These are phyloP conservation scores for Scelioninae gen. 2 DNA, from an alignment of 2,888 invertebrate species.

Conservation along the genomic window DNA sequence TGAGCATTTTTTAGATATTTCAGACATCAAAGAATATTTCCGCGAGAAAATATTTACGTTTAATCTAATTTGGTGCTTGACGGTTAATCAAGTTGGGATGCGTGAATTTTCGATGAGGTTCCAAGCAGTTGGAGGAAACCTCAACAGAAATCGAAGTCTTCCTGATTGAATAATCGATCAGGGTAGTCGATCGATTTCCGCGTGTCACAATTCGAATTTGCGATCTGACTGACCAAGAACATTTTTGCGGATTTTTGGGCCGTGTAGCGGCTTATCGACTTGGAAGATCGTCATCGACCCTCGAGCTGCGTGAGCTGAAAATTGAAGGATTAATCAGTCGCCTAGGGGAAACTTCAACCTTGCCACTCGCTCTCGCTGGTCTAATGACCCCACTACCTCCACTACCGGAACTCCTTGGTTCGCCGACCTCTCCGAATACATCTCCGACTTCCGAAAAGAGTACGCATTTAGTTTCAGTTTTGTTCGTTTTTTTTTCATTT, in stretches of 20 bases:
- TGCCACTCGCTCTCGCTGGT: constrained; percentile 65
- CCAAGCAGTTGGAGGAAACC: neutral
- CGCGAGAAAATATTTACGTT: no score
- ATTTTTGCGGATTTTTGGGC: constrained; percentile 47
- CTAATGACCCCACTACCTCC: constrained; percentile 65
- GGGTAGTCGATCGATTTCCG: constrained; percentile 4
- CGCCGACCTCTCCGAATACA: constrained; percentile 66
- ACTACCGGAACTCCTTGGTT: constrained; percentile 66
- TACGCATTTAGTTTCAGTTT: constrained; percentile 60
- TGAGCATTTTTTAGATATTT: no score
- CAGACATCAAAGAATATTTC: no score
- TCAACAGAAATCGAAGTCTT: neutral
- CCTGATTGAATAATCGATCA: constrained; percentile 12
- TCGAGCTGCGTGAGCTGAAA: constrained; percentile 65
- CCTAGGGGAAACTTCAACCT: constrained; percentile 65
- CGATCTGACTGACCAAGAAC: constrained; percentile 48
- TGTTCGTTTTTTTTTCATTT: constrained; percentile 23
- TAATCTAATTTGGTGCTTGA: no score
- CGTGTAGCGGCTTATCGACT: constrained; percentile 61
- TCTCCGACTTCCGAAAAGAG: constrained; percentile 67
- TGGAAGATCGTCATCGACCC: constrained; percentile 65
- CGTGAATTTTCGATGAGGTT: constrained; percentile 1
- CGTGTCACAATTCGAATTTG: constrained; percentile 20
- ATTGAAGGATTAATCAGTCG: constrained; percentile 65
- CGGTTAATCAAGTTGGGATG: no score